Percentiles rank a stretch among this genome's conserved stretches.
These are phyloP conservation scores for Torymus auratus DNA, from an alignment of 2,888 invertebrate species.

Conservation along the genomic window DNA sequence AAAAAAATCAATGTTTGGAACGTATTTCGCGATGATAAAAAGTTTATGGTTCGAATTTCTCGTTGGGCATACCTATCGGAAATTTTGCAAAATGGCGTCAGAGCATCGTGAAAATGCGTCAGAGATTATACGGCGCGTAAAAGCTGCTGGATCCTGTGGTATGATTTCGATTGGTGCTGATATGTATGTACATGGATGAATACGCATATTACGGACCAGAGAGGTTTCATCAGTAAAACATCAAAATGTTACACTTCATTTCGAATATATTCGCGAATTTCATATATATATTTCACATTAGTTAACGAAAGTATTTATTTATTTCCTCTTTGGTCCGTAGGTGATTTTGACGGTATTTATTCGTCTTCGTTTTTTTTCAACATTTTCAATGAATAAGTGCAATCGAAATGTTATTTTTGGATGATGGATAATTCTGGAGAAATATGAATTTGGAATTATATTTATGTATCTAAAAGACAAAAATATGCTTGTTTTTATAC, in stretches of 20 bases:
- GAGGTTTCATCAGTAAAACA: not conserved
- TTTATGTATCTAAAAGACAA: no score
- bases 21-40: no score
- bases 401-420: no score
- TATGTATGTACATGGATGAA: conserved; percentile 5
- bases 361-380: not conserved
- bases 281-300: not conserved
- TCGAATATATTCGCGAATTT: no score
- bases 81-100: conserved; percentile 62
- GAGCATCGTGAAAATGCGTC: conserved; percentile 7
- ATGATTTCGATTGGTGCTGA: conserved; percentile 20
- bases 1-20: no score
- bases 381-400: not conserved
- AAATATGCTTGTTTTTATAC: no score
- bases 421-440: no score
- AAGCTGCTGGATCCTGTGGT: conserved; percentile 31
- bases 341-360: conserved; percentile 1
- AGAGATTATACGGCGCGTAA: conserved; percentile 36
- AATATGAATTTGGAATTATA: no score
- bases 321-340: not conserved
- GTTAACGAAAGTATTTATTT: not conserved
- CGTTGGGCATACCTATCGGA: no score
- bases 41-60: no score
- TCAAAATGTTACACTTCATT: no score
- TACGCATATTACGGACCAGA: not conserved